Evolutionary conservation across 2,113 vertebrate genomes (phyloP), one percentile per base, ranked within the genome.

Genomic region (Coptodon rendalli): DNA sequence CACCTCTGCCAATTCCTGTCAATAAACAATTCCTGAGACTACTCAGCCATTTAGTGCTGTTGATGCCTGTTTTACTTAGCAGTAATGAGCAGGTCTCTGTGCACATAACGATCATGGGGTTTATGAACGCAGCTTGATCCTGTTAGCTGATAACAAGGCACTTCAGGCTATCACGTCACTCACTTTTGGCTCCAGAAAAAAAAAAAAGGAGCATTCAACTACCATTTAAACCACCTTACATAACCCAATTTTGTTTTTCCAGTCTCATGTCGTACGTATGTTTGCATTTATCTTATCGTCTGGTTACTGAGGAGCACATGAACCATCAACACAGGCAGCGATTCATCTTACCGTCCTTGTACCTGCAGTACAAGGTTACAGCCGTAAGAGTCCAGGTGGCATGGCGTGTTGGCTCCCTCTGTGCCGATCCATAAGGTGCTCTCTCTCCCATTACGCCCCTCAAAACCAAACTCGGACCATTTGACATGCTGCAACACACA

Each of bases 381-480:
- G 59, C 99, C 99, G 0, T 99, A 99, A 9, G 97, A 96, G 94
- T 99, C 99, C 93, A 97, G 94, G 93, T 99, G 99, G 83, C 99
- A 99, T 1, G 98, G 98, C 0, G 99, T 99, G 93, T 98, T 98
- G 56, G 98, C 98, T 57, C 97, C 97, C 53, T 93, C 83, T 12
- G 98, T 97, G 80, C 98, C 98, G 2, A 99, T 96, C 99, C 99
- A 99, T 27, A 99, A 63, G 0, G 99, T 98, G 94, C 99, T 99
- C 24, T 98, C 97, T 83, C 87, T 96, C 52, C 98, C 99, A 80
- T 96, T 93, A 92, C 98, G 98, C 63, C 97, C 98, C 76, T 96
- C 94, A 92, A 97, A 99, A 53, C 99, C 99, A 40, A 99, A 99
- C 87, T 99, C 98, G 14, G 97, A 96, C 99, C 99, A 99, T 71